These are phyloP conservation scores for Oriolus oriolus DNA, from an alignment of 2,113 vertebrate species.

Conservation along the genomic window DNA sequence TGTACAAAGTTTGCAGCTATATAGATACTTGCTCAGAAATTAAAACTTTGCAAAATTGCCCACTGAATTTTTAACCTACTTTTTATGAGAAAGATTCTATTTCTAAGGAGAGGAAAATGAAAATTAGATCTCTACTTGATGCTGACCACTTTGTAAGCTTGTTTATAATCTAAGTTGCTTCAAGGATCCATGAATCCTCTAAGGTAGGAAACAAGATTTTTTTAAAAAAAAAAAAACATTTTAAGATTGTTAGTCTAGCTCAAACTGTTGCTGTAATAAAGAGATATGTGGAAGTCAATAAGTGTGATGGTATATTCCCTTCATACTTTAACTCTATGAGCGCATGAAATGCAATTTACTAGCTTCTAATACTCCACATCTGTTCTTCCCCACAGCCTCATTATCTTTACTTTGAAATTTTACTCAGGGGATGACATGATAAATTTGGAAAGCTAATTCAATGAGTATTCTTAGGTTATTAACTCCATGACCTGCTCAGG, in stretches of 20 bases:
- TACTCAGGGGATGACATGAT: constrained; percentile 10
- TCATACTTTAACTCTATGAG: not conserved
- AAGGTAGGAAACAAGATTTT: not conserved
- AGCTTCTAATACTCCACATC: not conserved
- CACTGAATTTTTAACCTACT: not conserved
- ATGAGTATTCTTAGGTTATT: constrained; percentile 27
- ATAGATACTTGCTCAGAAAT: not conserved
- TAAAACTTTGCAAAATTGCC: not conserved
- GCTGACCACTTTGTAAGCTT: not conserved
- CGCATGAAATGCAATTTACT: not conserved
- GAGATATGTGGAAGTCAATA: not conserved
- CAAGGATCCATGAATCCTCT: not conserved
- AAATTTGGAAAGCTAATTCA: constrained; percentile 49
- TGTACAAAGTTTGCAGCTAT: not conserved
- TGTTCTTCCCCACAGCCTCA: not conserved
- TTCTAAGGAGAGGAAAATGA: not conserved
- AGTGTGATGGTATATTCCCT: not conserved
- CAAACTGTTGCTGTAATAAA: not conserved
- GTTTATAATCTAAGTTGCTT: not conserved
- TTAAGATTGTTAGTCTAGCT: not conserved
- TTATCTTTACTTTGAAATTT: constrained; percentile 41
- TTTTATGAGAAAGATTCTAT: not conserved
- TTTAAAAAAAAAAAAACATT: not conserved
- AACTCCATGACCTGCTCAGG: constrained; percentile 30
- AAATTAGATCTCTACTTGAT: not conserved